Conservation (phyloP, 2,113 vertebrate genomes). For the Canis aureus region DNA sequence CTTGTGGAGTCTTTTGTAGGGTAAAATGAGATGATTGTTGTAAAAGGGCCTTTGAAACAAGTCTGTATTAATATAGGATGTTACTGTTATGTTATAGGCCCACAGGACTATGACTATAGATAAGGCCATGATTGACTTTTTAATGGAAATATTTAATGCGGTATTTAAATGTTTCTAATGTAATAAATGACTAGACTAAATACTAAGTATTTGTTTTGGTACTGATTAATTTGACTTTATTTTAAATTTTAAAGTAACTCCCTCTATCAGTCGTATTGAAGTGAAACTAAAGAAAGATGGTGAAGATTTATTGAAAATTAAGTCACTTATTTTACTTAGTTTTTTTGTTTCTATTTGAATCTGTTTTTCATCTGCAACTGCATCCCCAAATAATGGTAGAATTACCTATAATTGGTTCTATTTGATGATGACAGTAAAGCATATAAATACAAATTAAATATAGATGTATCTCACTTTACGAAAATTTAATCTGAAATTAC, state of each 20-base stretch:
- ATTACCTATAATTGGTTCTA: neutral
- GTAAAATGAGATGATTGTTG: slow-evolving; percentile 52
- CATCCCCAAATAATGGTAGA: neutral
- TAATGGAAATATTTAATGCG: neutral
- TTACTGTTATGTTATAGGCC: neutral
- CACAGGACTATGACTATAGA: neutral
- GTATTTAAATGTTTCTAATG: slow-evolving; percentile 35
- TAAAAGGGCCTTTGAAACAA: slow-evolving; percentile 41
- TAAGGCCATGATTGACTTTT: slow-evolving; percentile 46
- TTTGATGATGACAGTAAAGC: neutral
- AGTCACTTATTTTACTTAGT: slow-evolving; percentile 31
- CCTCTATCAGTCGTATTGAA: neutral
- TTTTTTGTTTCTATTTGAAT: slow-evolving; percentile 50
- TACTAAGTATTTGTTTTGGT: slow-evolving; percentile 43
- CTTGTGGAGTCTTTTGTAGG: slow-evolving; percentile 37
- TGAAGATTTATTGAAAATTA: slow-evolving; percentile 48
- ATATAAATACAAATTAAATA: neutral
- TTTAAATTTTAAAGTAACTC: slow-evolving; percentile 50
- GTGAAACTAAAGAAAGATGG: slow-evolving; percentile 25
- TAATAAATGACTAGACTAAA: slow-evolving; percentile 38
- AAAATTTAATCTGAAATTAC: neutral
- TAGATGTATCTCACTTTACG: slow-evolving; percentile 9
- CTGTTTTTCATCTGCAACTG: slow-evolving; percentile 44
- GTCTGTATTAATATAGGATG: neutral
- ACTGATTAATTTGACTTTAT: slow-evolving; percentile 19